These are phyloP conservation scores for Nanger granti DNA, from an alignment of 2,113 vertebrate species.

Conservation along the genomic window DNA sequence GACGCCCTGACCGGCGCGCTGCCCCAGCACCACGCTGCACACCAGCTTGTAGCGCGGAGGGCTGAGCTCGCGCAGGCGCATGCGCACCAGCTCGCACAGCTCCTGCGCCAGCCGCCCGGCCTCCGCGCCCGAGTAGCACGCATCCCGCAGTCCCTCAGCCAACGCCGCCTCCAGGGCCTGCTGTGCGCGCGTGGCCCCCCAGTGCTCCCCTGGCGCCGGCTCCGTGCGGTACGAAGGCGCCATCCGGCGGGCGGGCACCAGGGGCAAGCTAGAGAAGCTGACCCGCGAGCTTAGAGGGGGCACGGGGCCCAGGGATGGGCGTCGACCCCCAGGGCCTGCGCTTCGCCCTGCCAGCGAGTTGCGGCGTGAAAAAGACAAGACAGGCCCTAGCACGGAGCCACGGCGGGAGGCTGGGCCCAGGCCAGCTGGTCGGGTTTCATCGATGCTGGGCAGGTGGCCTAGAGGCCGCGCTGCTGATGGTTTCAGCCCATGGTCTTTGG, in stretches of 20 bases:
- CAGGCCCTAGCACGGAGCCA: conserved; percentile 71
- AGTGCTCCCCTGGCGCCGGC: conserved; percentile 73
- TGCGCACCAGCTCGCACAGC: conserved; percentile 75
- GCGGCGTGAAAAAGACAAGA: conserved; percentile 64
- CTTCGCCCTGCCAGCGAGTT: conserved; percentile 71
- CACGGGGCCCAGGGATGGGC: conserved; percentile 75
- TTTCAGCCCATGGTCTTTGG: neutral
- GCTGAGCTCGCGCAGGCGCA: conserved; percentile 71
- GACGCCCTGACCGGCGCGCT: conserved; percentile 74
- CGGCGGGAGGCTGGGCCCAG: conserved; percentile 48
- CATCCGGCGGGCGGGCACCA: conserved; percentile 67
- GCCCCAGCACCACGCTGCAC: conserved; percentile 80
- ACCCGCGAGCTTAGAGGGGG: conserved; percentile 67
- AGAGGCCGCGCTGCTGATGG: neutral
- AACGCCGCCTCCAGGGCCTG: conserved; percentile 68
- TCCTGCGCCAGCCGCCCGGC: conserved; percentile 59
- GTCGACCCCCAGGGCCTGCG: conserved; percentile 49
- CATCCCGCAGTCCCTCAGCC: conserved; percentile 16
- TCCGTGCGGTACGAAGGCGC: conserved; percentile 69
- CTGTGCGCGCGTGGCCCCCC: conserved; percentile 53
- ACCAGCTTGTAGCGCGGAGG: conserved; percentile 84
- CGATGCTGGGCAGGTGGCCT: conserved; percentile 35
- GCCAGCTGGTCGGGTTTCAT: neutral
- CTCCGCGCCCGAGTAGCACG: conserved; percentile 64
- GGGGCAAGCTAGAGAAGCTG: conserved; percentile 81